These are phyloP conservation scores for Holothuria glaberrima DNA, from an alignment of 35 echinoderm and acorn worm species.

Conservation along the genomic window DNA sequence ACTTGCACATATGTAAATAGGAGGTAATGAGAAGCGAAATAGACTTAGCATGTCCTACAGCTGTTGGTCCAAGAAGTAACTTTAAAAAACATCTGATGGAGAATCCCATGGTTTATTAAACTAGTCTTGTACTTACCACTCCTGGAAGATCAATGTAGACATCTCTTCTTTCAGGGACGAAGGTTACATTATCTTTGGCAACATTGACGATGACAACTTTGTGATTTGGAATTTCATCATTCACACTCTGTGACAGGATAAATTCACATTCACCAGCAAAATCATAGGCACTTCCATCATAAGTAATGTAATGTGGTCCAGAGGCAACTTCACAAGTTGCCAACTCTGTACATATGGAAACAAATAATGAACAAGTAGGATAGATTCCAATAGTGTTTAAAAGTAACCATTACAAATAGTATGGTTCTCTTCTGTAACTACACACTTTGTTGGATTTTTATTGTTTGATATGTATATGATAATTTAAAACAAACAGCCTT, in stretches of 20 bases:
- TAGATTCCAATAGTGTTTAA: no score
- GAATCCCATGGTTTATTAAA: no score
- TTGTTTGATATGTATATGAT: neutral
- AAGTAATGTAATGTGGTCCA: slow-evolving; percentile 48
- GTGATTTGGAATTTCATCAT: neutral
- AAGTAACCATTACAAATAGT: no score
- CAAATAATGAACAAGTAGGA: neutral
- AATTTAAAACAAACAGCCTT: no score
- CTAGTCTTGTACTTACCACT: neutral
- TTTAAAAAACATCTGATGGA: no score
- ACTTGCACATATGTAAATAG: neutral
- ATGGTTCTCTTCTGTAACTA: no score
- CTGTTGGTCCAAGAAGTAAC: no score
- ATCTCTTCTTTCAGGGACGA: slow-evolving; percentile 30
- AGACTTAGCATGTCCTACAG: no score
- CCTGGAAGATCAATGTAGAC: neutral
- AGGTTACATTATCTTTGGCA: slow-evolving; percentile 17
- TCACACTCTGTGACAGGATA: slow-evolving; percentile 24
- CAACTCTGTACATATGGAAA: neutral
- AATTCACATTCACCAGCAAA: slow-evolving; percentile 62
- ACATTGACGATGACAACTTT: slow-evolving; percentile 35
- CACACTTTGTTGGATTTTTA: neutral
- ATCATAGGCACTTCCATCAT: slow-evolving; percentile 36
- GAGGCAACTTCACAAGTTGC: slow-evolving; percentile 50
- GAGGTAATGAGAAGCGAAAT: neutral